Evolutionary conservation across 2,113 vertebrate species (phyloP).

Genomic region (Gorsachius goisagi): DNA sequence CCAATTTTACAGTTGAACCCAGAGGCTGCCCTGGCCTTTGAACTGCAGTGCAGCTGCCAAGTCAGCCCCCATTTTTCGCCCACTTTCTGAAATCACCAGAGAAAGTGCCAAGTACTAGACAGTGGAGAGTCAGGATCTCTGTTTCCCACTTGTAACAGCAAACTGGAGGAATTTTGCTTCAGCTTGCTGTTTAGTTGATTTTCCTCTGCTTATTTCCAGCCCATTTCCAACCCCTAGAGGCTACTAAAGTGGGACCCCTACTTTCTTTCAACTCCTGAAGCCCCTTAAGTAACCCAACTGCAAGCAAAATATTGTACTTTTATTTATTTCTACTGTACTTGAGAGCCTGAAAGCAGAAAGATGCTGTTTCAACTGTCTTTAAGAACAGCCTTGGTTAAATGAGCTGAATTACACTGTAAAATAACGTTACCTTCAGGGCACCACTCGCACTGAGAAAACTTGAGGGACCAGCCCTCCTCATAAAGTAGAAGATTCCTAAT

Average conservation of each 20-base stretch:
- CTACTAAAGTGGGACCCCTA: background rate
- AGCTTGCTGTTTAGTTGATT: background rate
- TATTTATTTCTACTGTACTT: background rate
- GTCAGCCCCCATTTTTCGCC: background rate
- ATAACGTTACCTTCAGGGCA: background rate
- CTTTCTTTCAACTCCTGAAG: background rate
- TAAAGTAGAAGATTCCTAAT: background rate
- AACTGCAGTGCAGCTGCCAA: background rate
- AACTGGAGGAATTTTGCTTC: background rate
- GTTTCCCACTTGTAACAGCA: background rate
- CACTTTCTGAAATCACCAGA: background rate
- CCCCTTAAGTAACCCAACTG: background rate
- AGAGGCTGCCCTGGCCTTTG: background rate
- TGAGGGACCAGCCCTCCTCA: background rate
- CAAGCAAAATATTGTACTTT: background rate
- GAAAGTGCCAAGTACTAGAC: background rate
- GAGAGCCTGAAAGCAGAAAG: background rate
- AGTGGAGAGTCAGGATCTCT: background rate
- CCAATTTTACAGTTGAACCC: background rate
- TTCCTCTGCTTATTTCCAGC: background rate
- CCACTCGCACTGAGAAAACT: background rate
- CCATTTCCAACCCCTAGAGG: background rate
- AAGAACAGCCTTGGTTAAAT: background rate
- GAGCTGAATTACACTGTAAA: background rate
- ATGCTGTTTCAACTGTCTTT: background rate